Evolutionary conservation across 1,140 invertebrate species (phyloP).

Genomic region (Mactra quadrangularis): DNA sequence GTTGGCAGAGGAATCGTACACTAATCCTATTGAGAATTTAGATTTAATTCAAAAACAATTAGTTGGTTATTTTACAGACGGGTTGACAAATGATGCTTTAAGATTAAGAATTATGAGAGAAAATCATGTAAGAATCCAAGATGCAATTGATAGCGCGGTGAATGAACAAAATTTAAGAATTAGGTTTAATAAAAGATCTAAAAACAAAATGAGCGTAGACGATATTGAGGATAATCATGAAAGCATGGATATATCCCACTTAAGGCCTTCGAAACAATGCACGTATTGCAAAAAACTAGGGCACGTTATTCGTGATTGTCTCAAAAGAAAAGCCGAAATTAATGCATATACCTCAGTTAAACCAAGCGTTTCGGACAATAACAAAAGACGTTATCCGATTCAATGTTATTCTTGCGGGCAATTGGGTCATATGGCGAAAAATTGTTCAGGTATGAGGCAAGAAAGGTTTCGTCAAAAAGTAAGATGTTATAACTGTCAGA

Average conservation of each 20-base stretch:
- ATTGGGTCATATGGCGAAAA: not conserved
- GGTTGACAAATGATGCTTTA: not conserved
- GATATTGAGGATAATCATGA: not conserved
- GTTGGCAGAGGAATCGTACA: not conserved
- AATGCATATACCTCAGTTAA: too few relatives aligned
- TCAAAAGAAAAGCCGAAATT: too few relatives aligned
- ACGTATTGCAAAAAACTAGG: not conserved
- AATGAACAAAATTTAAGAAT: conserved; percentile 9
- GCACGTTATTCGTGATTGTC: conserved; percentile 1
- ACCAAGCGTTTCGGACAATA: not conserved
- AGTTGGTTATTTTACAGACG: not conserved
- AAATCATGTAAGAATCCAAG: not conserved
- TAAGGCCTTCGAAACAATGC: not conserved
- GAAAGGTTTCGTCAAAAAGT: too few relatives aligned
- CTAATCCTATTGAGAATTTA: not conserved
- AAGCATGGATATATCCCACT: conserved; percentile 17
- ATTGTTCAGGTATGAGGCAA: not conserved
- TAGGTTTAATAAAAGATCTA: not conserved
- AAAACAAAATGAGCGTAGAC: too few relatives aligned
- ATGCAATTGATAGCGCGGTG: not conserved
- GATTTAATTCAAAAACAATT: not conserved
- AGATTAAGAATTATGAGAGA: not conserved
- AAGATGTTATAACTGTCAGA: not conserved
- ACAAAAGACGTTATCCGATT: too few relatives aligned
- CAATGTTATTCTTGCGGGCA: not conserved